Evolutionary conservation across 2,888 invertebrate genomes (phyloP).

Genomic region (Seira ritae): DNA sequence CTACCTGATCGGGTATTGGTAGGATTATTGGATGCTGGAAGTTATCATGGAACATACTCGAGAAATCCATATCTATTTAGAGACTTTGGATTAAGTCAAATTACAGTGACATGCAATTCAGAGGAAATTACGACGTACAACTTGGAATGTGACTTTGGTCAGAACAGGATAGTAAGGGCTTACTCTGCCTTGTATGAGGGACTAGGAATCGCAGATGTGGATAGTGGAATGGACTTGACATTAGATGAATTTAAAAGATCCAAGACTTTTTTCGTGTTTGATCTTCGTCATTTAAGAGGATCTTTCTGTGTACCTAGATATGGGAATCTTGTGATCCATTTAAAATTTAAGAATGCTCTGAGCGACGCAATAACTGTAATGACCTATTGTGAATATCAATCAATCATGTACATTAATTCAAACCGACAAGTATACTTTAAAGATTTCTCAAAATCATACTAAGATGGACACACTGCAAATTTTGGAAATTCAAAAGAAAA

Average conservation of each 20-base stretch:
- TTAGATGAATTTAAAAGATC: constrained; percentile 21
- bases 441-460: constrained; percentile 40
- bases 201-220: constrained; percentile 28
- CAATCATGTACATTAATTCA: constrained; percentile 47
- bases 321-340: constrained; percentile 38
- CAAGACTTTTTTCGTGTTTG: constrained; percentile 40
- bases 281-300: constrained; percentile 35
- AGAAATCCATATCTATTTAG: constrained; percentile 24
- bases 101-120: constrained; percentile 22
- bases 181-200: constrained; percentile 29
- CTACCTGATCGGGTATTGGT: constrained; percentile 30
- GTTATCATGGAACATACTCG: constrained; percentile 18
- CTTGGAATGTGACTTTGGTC: constrained; percentile 25
- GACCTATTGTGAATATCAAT: constrained; percentile 54
- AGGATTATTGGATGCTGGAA: not conserved
- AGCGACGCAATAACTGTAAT: constrained; percentile 51
- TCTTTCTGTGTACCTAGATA: constrained; percentile 2
- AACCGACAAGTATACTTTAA: constrained; percentile 49
- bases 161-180: constrained; percentile 6
- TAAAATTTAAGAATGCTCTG: constrained; percentile 43
- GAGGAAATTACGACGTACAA: not conserved
- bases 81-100: constrained; percentile 17
- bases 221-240: constrained; percentile 24
- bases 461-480: constrained; percentile 47
- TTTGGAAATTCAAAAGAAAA: not conserved